phyloP scores from a whole-genome alignment of 2,888 invertebrate species.

The Galerucella pusilla region DNA sequence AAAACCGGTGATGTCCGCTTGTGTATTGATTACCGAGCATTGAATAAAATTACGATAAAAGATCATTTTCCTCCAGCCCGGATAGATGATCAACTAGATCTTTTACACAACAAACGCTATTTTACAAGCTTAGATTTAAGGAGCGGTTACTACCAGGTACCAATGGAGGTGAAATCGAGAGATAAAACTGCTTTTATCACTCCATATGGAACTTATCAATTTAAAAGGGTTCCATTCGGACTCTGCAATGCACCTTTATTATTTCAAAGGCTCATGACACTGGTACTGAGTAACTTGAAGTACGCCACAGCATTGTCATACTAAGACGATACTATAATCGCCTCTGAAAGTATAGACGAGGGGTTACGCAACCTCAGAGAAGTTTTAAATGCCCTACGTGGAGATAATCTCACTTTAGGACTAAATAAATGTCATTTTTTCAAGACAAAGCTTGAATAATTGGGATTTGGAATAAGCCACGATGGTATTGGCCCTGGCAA shows the following conservation, averaged over 20 bases:
- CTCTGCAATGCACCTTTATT: constrained; percentile 1
- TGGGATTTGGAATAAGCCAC: too few species aligned
- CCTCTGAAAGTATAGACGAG: neutral
- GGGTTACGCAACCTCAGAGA: neutral
- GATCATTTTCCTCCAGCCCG: constrained; percentile 9
- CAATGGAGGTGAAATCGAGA: constrained; percentile 9
- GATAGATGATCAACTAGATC: constrained; percentile 19
- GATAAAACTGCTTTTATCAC: constrained; percentile 23
- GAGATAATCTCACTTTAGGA: neutral
- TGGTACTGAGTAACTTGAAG: neutral
- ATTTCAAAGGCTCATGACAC: too few species aligned
- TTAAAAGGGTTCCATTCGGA: constrained; percentile 11
- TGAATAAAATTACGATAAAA: constrained; percentile 1
- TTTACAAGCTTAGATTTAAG: constrained; percentile 17
- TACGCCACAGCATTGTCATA: neutral
- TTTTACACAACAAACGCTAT: constrained; percentile 10
- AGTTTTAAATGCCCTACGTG: neutral
- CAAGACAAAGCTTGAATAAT: too few species aligned
- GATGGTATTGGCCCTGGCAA: too few species aligned
- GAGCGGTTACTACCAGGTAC: constrained; percentile 9
- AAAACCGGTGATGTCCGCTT: constrained; percentile 1
- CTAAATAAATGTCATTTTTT: too few species aligned
- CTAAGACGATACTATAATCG: neutral
- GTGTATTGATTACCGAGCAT: constrained; percentile 1
- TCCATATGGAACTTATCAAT: neutral